Evolutionary conservation across 2,797 vertebrate genomes (phyloP).

Genomic region (Anguilla obscura): DNA sequence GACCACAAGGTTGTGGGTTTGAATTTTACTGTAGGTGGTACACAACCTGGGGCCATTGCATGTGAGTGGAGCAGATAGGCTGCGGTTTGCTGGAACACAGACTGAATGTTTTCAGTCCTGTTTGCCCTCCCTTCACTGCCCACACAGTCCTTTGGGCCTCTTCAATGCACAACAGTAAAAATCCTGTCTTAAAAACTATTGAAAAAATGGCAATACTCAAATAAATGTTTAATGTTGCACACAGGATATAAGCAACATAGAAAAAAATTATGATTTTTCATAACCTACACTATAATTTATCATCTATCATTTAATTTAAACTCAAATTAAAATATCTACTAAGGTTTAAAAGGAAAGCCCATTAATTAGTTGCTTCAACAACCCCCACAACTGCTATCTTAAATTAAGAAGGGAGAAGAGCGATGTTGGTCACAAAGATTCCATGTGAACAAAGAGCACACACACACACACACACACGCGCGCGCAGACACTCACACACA

Average conservation of each 20-base stretch:
- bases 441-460: neutral
- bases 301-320: neutral
- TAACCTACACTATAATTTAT: neutral
- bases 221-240: neutral
- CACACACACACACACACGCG: slow-evolving; percentile 28
- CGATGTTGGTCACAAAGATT: neutral
- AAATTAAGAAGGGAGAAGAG: neutral
- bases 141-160: neutral
- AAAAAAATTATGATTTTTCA: neutral
- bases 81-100: neutral
- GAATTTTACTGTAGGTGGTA: neutral
- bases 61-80: neutral
- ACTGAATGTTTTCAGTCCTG: neutral
- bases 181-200: neutral
- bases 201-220: neutral
- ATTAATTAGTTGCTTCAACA: neutral
- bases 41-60: neutral
- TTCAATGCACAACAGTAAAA: neutral
- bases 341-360: neutral
- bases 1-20: neutral
- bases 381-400: neutral
- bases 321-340: neutral
- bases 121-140: neutral
- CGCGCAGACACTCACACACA: neutral
- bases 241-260: no score